phyloP scores from a whole-genome alignment of 2,888 invertebrate species.

The Tetranychus piercei region DNA sequence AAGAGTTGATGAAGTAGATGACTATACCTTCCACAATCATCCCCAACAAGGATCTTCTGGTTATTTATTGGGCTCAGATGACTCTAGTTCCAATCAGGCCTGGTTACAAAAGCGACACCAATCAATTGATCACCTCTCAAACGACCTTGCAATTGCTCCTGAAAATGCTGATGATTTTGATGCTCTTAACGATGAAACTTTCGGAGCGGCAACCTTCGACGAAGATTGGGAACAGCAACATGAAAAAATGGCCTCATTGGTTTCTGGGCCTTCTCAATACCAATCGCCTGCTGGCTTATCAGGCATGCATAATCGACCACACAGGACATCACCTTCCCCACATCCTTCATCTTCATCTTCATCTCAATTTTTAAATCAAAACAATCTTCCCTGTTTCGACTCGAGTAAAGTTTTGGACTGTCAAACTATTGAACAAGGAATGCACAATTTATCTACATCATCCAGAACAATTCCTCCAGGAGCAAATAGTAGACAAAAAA shows the following conservation, averaged over 20 bases:
- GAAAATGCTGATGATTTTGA: conserved; percentile 58
- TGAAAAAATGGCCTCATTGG: conserved; percentile 36
- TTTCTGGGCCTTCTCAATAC: conserved; percentile 37
- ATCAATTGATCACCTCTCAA: conserved; percentile 40
- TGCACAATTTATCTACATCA: too few species aligned
- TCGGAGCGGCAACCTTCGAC: conserved; percentile 45
- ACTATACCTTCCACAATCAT: conserved; percentile 27
- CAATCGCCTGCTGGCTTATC: conserved; percentile 14
- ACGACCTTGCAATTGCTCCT: conserved; percentile 10
- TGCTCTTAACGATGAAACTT: conserved; percentile 78
- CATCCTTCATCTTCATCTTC: too few species aligned
- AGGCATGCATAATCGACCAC: neutral
- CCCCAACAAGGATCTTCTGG: conserved; percentile 27
- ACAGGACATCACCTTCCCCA: too few species aligned
- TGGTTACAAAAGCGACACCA: conserved; percentile 49
- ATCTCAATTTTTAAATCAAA: too few species aligned
- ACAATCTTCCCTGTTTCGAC: too few species aligned
- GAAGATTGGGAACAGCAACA: conserved; percentile 53
- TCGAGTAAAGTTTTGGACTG: too few species aligned
- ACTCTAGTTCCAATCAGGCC: conserved; percentile 12
- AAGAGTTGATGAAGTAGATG: conserved; percentile 25
- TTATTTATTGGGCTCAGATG: conserved; percentile 23
- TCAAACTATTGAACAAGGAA: too few species aligned
- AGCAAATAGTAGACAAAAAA: too few species aligned
- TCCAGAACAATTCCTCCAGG: too few species aligned